Evolutionary conservation across 2,888 invertebrate genomes (phyloP), one percentile per base, ranked within the genome.

Genomic region (Mellilla xanthometata): DNA sequence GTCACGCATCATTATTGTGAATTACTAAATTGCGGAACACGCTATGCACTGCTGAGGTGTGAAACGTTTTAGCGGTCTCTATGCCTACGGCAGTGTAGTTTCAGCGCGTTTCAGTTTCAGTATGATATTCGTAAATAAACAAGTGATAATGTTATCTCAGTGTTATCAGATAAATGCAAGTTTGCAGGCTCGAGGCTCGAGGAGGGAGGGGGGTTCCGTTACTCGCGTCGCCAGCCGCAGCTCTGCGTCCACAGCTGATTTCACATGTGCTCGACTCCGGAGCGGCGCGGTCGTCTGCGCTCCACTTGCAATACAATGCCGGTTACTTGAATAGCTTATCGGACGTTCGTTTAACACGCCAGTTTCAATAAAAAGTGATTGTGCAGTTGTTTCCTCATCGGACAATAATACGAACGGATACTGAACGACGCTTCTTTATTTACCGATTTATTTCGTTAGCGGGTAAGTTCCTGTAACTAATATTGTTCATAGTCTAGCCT

Each of bases 191-290:
- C n/a, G 49, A 48, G 44, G 54, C 31, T 24, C 47, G 41, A 54
- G 60, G 53, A 52, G 68, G 66, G 69, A 66, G 66, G 58, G 39
- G 44, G 34, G 64, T 67, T 57, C 79, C 80, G 75, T 73, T 75
- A 70, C n/a, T 24, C 38, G 46, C 27, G 36, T 38, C 60, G 60
- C 49, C 58, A 56, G 57, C 49, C 54, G 58, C 49, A 27, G 54
- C 49, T 58, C n/a, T 55, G 60, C 19, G 19, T 70, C 76, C 62
- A 83, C 88, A 87, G 88, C 86, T 87, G 87, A 87, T 85, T 87
- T 88, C 87, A 87, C 86, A 86, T 81, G 81, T 80, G 69, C 59
- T 75, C 52, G 34, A 44, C 60, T 65, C 67, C 68, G 64, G 61
- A 49, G 61, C 55, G 63, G 80, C 63, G 73, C 77, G 81, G 70